phyloP scores from a whole-genome alignment of 2,888 invertebrate species.

The Lamproptera curius region DNA sequence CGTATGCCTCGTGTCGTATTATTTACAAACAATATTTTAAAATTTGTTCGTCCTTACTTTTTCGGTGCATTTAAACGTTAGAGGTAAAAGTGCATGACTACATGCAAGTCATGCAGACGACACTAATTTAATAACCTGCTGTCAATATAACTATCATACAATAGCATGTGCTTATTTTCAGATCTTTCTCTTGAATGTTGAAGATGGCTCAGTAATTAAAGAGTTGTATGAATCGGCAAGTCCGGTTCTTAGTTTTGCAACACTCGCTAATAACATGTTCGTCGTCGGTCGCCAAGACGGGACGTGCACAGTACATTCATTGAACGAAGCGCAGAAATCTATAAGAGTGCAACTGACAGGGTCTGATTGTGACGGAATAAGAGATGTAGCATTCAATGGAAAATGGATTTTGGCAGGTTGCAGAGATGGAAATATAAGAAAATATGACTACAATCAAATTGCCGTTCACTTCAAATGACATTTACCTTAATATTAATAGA shows the following conservation, averaged over 20 bases:
- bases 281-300: slow-evolving; percentile 81
- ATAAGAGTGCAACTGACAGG: slow-evolving; percentile 80
- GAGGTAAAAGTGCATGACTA: too few species aligned
- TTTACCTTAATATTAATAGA: slow-evolving; percentile 5
- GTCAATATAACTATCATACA: too few species aligned
- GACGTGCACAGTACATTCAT: slow-evolving; percentile 73
- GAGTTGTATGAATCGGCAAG: slow-evolving; percentile 77
- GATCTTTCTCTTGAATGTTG: slow-evolving; percentile 49
- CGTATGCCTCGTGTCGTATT: too few species aligned
- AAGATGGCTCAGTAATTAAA: slow-evolving; percentile 45
- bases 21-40: too few species aligned
- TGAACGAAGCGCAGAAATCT: slow-evolving; percentile 47
- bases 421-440: slow-evolving; percentile 80
- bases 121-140: too few species aligned
- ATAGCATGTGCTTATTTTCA: slow-evolving; percentile 40
- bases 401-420: slow-evolving; percentile 80
- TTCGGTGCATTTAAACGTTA: too few species aligned
- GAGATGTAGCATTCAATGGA: slow-evolving; percentile 78
- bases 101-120: too few species aligned
- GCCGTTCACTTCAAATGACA: slow-evolving; percentile 65
- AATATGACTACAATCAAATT: slow-evolving; percentile 78
- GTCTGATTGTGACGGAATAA: slow-evolving; percentile 83
- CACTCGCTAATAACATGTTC: slow-evolving; percentile 69
- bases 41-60: too few species aligned
- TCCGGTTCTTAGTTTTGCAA: slow-evolving; percentile 72